Conservation (phyloP, 92 coral and sea anemone genomes). For the Zoanthus sociatus region DNA sequence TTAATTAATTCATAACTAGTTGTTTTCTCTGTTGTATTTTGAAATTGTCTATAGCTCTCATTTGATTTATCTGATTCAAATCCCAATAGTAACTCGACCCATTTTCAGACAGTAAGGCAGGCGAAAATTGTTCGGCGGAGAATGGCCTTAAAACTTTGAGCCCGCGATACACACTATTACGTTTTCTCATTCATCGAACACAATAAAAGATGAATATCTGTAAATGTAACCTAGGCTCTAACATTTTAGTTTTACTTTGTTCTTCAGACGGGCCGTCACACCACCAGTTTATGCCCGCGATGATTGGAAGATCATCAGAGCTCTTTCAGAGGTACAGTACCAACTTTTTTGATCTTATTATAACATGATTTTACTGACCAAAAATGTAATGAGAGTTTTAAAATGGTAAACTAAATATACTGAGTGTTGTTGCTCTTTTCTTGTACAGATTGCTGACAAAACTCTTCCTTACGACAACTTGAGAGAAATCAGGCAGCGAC, state of each 20-base stretch:
- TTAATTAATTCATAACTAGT: no score
- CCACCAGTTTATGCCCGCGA: constrained; percentile 96
- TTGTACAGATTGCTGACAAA: constrained; percentile 77
- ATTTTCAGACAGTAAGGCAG: no score
- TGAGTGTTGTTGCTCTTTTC: neutral
- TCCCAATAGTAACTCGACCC: no score
- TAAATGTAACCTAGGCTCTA: neutral
- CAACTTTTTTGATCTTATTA: no score
- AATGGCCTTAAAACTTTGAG: no score
- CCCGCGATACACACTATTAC: no score
- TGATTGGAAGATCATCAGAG: constrained; percentile 99
- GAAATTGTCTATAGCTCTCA: no score
- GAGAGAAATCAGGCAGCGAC: constrained; percentile 91
- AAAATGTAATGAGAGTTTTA: neutral
- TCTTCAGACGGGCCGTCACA: constrained; percentile 90
- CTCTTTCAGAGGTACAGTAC: constrained; percentile 87
- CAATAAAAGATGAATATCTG: no score
- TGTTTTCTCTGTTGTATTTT: no score
- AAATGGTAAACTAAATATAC: neutral
- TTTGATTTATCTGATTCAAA: no score
- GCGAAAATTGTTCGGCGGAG: no score
- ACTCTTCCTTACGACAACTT: constrained; percentile 88
- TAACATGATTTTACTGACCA: neutral
- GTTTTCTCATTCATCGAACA: no score
- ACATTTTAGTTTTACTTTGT: constrained; percentile 9